Conservation (phyloP, 2,113 vertebrate species). For the Eudyptes chrysolophus region DNA sequence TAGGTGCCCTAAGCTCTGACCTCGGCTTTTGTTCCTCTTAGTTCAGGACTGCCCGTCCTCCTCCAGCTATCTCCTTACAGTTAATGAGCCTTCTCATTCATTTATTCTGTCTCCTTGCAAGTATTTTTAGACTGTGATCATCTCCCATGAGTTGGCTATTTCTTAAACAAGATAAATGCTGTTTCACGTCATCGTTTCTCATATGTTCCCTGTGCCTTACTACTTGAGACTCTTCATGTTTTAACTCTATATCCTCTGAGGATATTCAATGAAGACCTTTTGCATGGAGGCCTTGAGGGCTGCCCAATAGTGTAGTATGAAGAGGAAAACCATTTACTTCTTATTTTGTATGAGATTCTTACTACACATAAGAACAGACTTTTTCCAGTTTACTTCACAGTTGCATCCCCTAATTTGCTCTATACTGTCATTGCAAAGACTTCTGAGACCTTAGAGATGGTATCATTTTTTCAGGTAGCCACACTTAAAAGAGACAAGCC, state of each 20-base stretch:
- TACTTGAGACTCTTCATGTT: background rate
- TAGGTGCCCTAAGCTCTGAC: background rate
- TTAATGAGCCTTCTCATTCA: conserved; percentile 45
- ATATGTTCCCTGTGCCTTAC: background rate
- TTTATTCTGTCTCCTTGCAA: conserved; percentile 28
- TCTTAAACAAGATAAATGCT: conserved; percentile 39
- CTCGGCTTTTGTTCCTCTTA: background rate
- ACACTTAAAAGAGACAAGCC: background rate
- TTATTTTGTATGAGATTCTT: background rate
- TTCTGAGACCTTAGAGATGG: background rate
- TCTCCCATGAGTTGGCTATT: conserved; percentile 18
- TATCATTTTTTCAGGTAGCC: background rate
- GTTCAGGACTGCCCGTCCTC: conserved; percentile 1
- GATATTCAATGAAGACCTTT: background rate
- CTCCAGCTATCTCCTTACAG: background rate
- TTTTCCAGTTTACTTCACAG: background rate
- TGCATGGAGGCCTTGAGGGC: background rate
- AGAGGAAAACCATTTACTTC: background rate
- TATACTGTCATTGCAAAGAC: background rate
- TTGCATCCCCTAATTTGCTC: background rate
- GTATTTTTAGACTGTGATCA: conserved; percentile 56
- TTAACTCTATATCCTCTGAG: background rate
- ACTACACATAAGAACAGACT: background rate
- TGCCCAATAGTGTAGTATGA: background rate
- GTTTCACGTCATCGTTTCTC: background rate